A percentile compares a stretch with the other conserved stretches of the same genome.
phyloP scores from a whole-genome alignment of 2,113 vertebrate species.

The Danionella cerebrum region DNA sequence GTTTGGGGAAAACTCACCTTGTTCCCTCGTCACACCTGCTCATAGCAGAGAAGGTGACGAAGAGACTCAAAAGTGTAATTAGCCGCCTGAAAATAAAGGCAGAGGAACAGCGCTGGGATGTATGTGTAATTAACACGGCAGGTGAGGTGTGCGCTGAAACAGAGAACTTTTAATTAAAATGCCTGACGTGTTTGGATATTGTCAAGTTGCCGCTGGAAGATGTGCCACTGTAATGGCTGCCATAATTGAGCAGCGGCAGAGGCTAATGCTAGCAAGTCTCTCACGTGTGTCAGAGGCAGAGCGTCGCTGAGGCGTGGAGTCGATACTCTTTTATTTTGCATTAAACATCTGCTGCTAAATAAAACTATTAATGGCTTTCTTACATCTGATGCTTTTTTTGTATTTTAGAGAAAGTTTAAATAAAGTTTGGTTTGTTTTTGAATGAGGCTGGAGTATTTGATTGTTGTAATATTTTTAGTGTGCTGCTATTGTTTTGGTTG shows the following conservation, averaged over 20 bases:
- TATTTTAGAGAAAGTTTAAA: no score
- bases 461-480: no score
- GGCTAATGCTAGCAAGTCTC: constrained; percentile 27
- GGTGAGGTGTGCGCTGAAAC: constrained; percentile 58
- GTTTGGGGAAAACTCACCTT: constrained; percentile 16
- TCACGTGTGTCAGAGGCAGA: constrained; percentile 30
- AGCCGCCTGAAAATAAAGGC: constrained; percentile 64
- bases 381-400: no score
- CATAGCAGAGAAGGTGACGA: constrained; percentile 34
- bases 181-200: constrained; percentile 50
- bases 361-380: no score
- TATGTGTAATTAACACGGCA: constrained; percentile 60
- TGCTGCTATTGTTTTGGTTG: not conserved
- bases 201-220: constrained; percentile 24
- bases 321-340: no score
- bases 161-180: constrained; percentile 61
- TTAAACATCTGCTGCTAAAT: no score
- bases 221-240: constrained; percentile 19
- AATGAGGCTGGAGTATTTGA: no score
- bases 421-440: no score
- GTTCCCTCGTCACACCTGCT: constrained; percentile 54
- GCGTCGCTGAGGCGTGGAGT: no score
- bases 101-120: constrained; percentile 54
- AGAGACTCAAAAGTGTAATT: constrained; percentile 57
- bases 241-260: constrained; percentile 24